These are phyloP conservation scores for Drosophila seguyi DNA, from an alignment of 1,140 invertebrate genomes.

Conservation along the genomic window DNA sequence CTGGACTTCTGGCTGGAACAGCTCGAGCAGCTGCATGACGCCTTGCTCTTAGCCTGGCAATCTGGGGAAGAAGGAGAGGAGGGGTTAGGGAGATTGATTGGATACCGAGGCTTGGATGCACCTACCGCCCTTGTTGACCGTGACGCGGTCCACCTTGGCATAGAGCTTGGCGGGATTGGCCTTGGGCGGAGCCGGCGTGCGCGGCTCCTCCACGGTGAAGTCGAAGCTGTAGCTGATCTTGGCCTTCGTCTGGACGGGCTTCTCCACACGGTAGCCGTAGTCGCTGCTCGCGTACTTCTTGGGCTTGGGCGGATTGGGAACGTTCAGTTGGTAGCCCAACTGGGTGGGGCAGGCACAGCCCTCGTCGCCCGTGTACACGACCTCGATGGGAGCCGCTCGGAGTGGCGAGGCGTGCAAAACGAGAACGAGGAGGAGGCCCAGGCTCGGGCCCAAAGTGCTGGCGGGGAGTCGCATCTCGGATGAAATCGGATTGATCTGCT, in stretches of 20 bases:
- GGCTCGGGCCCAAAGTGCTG: slow-evolving; percentile 16
- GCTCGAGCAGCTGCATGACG: slow-evolving; percentile 66
- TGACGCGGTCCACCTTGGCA: slow-evolving; percentile 74
- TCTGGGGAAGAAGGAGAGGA: slow-evolving; percentile 30
- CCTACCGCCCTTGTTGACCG: slow-evolving; percentile 67
- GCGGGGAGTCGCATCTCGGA: slow-evolving; percentile 4
- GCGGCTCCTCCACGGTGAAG: slow-evolving; percentile 74
- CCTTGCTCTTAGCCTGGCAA: slow-evolving; percentile 50
- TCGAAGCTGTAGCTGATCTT: slow-evolving; percentile 81
- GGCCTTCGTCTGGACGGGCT: slow-evolving; percentile 70
- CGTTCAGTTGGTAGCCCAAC: slow-evolving; percentile 73
- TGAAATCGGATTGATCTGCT: slow-evolving; percentile 36
- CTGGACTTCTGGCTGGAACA: slow-evolving; percentile 63
- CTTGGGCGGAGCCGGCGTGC: slow-evolving; percentile 54
- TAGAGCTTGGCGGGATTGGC: slow-evolving; percentile 63
- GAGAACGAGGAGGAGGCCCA: slow-evolving; percentile 20
- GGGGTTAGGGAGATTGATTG: background rate
- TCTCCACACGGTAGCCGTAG: slow-evolving; percentile 76
- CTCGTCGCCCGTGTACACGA: slow-evolving; percentile 76
- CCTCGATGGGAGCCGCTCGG: slow-evolving; percentile 49
- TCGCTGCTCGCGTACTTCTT: slow-evolving; percentile 50
- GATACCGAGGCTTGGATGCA: background rate
- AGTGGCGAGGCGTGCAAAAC: slow-evolving; percentile 4
- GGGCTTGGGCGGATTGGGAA: slow-evolving; percentile 58
- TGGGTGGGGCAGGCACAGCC: slow-evolving; percentile 70